Evolutionary conservation across 1,140 invertebrate species (phyloP), one percentile per base, ranked within the genome.

Genomic region (Halesus radiatus): DNA sequence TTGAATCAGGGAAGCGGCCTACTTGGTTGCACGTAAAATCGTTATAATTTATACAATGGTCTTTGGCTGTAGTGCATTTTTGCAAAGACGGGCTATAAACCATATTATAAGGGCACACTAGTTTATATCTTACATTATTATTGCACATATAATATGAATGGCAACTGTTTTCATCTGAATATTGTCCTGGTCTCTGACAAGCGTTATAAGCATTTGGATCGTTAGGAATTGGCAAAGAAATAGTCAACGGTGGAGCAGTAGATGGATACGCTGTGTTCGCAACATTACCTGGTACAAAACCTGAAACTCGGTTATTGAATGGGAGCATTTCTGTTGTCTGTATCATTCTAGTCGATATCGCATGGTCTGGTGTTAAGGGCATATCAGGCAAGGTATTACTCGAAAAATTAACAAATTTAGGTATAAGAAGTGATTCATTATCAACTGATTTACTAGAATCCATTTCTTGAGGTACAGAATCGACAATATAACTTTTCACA

Each of bases 81-180:
- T 68, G 58, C 22, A 68, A 53, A n/a, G 76, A n/a, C 0, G 60
- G 60, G 8, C 76, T 78, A 37, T 66, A 78, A 2, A 78, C 62
- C 15, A 29, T 66, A 29, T 78, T 78, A 10, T 52, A 78, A 8
- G 76, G 76, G 54, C 76, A 78, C 1, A 68, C 50, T 0, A 66
- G 52, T 37, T 66, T 60, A 56, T 58, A 58, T 32, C 54, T 26
- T 7, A 75, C 72, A 13, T 75, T 75, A 58, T 75, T 58, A 32
- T 32, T 16, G 29, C 72, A 75, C 53, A 37, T 58, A 26, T 56
- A 75, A 50, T 26, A 75, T 18, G 72, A 75, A 75, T 75, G 72
- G 37, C 72, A 75, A 56, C 53, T 56, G 32, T 58, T 58, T 32
- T 75, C 53, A 56, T 75, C 72, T 10, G 72, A 26, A 18, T 23